Evolutionary conservation across 2,797 vertebrate species (phyloP).

Genomic region (Sebastes vulpes): DNA sequence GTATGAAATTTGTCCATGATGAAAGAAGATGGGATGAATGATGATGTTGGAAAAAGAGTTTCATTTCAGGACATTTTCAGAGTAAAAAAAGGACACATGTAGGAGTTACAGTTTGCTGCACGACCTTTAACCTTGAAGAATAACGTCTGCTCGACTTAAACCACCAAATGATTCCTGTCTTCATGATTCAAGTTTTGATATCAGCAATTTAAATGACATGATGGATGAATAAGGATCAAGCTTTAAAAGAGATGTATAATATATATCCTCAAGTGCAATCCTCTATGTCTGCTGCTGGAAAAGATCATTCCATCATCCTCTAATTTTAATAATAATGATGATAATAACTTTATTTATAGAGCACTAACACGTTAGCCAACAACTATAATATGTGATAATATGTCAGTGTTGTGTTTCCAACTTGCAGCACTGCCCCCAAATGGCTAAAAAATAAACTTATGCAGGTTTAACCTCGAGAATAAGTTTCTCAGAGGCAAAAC

Average conservation of each 20-base stretch:
- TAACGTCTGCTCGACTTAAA: background rate
- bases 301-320: background rate
- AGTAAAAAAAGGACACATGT: background rate
- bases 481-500: background rate
- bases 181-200: background rate
- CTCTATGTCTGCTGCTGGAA: background rate
- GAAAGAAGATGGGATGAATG: slow-evolving; percentile 17
- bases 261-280: too few relatives aligned
- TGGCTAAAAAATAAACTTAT: background rate
- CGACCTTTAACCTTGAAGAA: background rate
- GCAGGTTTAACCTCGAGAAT: background rate
- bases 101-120: background rate
- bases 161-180: background rate
- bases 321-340: background rate
- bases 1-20: slow-evolving; percentile 38
- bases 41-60: background rate
- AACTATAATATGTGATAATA: background rate
- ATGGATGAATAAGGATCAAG: background rate
- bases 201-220: background rate
- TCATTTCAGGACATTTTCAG: background rate
- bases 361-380: fast-evolving
- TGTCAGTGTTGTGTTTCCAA: background rate
- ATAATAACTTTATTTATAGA: too few relatives aligned
- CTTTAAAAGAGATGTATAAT: background rate
- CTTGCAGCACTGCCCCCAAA: background rate